A percentile compares a stretch with the other conserved stretches of the same genome.
phyloP scores from a whole-genome alignment of 1,140 invertebrate species.

The Globodera ellingtonae region DNA sequence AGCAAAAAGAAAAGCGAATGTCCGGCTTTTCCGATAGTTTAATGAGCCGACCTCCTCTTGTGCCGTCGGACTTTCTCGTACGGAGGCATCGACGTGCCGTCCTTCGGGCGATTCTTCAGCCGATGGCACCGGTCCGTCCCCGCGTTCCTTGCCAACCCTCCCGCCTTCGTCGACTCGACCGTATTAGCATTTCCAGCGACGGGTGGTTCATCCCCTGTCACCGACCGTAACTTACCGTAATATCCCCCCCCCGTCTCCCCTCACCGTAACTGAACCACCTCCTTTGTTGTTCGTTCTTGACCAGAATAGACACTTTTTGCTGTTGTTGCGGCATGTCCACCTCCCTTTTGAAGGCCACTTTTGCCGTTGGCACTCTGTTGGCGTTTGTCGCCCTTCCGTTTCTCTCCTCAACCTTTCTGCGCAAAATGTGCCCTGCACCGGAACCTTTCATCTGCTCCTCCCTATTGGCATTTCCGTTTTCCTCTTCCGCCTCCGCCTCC shows the following conservation, averaged over 20 bases:
- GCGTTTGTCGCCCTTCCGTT: no score
- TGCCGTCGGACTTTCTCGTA: constrained; percentile 64
- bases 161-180: constrained; percentile 7
- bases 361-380: background rate
- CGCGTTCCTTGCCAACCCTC: background rate
- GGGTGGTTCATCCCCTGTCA: background rate
- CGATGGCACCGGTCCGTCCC: background rate
- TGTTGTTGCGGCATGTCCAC: background rate
- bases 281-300: constrained; percentile 19
- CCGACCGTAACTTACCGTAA: background rate
- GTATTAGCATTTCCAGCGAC: background rate
- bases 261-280: constrained; percentile 5
- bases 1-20: constrained; percentile 3
- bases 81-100: constrained; percentile 25
- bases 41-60: constrained; percentile 49
- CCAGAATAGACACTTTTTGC: constrained; percentile 9
- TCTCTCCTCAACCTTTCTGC: background rate
- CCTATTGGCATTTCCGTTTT: constrained; percentile 4
- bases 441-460: background rate
- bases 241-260: background rate
- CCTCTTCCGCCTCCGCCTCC: constrained; percentile 10
- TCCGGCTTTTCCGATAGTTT: background rate
- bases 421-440: background rate
- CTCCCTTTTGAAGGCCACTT: background rate
- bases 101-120: constrained; percentile 6